A percentile compares a stretch with the other conserved stretches of the same genome.
phyloP scores from a whole-genome alignment of 2,797 vertebrate species.

The Tangara arthus region DNA sequence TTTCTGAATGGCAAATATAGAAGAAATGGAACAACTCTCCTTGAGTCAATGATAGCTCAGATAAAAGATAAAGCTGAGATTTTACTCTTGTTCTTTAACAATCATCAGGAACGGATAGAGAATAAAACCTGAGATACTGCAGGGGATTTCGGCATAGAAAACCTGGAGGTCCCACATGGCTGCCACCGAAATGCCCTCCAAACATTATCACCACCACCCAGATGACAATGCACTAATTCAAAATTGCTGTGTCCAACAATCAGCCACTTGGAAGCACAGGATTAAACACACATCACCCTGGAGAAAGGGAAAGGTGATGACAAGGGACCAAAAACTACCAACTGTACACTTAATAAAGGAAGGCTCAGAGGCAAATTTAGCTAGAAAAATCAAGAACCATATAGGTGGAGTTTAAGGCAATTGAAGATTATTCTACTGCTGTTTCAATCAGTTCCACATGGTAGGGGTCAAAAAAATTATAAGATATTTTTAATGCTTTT shows the following conservation, averaged over 20 bases:
- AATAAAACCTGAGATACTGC: neutral
- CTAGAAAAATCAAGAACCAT: neutral
- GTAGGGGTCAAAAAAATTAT: neutral
- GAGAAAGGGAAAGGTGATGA: slow-evolving; percentile 13
- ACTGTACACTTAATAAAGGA: neutral
- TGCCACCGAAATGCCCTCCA: neutral
- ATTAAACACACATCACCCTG: neutral
- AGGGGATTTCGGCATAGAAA: neutral
- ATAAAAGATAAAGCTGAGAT: neutral
- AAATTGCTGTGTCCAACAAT: neutral
- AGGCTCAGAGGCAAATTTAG: neutral
- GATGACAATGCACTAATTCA: neutral
- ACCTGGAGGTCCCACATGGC: neutral
- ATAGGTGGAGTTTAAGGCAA: neutral
- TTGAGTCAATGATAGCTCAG: neutral
- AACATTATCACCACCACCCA: neutral
- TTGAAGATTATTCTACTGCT: neutral
- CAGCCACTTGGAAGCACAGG: neutral
- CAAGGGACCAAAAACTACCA: neutral
- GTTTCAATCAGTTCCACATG: neutral
- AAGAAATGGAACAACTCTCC: neutral
- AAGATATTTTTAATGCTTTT: neutral
- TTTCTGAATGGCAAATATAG: neutral
- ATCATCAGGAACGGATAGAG: neutral
- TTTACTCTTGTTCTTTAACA: neutral